Base-by-base conservation (phyloP, 1,140 invertebrate species). In the Drosophila fuyamai region DNA sequence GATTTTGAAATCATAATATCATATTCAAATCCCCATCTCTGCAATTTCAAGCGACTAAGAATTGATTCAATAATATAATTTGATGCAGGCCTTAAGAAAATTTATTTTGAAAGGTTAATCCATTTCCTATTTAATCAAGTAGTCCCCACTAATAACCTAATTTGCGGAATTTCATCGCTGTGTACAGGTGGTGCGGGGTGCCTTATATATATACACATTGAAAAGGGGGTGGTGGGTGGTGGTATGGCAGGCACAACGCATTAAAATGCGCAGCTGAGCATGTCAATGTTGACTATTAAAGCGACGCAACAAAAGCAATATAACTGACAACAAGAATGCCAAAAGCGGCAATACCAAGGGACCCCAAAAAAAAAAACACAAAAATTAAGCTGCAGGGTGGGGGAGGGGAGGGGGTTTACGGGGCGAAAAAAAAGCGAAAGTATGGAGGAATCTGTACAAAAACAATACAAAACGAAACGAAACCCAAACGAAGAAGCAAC, bases 191-290 rank as follows among this genome's bases (percentile, higher is more conserved):
- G 23, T 7, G 43, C 3, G 40, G 40, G 43, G 16, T 8, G 14
- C 43, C 12, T 5, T 43, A 16, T 18, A 12, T 18, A 10, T 3
- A 12, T 23, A 46, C 7, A 5, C 23, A 27, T 47, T 12, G 44
- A 23, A 35, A 14, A 27, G 13, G 41, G 29, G 47, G 47, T 12
- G 27, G 13, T 43, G 27, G 5, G 47, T 40, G 41, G 23, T 16
- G n/a, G 14, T 5, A 47, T 6, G 29, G 48, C 48, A 35, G 48
- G 48, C 48, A 35, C 29, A 51, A 63, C 82, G 70, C 78, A 84
- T 85, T 86, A 79, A 86, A 85, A 85, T 76, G 75, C 81, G 81
- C 82, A 86, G 70, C 81, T 81, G 59, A 86, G 81, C 82, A 86
- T 86, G 82, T 86, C 82, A 86, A 86, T 81, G 78, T 72, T 81